phyloP scores from a whole-genome alignment of 2,113 vertebrate genomes.

The Rhipidura dahli region DNA sequence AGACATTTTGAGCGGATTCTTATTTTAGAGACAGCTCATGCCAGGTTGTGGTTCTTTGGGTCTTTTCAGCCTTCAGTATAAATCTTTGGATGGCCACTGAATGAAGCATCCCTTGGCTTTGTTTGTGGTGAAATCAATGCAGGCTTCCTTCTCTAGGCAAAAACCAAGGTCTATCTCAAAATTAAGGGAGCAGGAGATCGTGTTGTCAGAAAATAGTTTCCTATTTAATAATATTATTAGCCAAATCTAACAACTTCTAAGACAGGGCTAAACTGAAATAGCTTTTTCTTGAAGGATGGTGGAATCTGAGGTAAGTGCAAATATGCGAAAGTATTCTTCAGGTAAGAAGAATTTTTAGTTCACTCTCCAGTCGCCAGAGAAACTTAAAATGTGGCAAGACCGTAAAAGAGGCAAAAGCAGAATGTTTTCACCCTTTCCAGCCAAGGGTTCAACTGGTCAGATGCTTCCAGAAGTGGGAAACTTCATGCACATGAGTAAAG shows the following conservation, averaged over 20 bases:
- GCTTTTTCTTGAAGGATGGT: not conserved
- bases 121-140: not conserved
- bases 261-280: not conserved
- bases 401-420: not conserved
- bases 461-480: not conserved
- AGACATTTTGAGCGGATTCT: not conserved
- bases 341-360: not conserved
- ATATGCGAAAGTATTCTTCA: not conserved
- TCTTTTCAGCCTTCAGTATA: not conserved
- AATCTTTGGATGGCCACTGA: not conserved
- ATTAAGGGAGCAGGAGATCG: not conserved
- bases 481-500: not conserved
- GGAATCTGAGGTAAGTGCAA: constrained; percentile 30
- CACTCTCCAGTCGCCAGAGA: not conserved
- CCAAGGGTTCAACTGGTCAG: not conserved
- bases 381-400: not conserved
- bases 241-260: not conserved
- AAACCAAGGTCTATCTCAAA: not conserved
- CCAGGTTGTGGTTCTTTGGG: not conserved
- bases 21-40: not conserved
- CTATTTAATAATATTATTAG: not conserved
- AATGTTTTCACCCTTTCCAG: not conserved
- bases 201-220: not conserved
- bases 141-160: not conserved
- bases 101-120: constrained; percentile 4